Conservation (phyloP, 2,113 vertebrate species). For the Spermophilus dauricus region DNA sequence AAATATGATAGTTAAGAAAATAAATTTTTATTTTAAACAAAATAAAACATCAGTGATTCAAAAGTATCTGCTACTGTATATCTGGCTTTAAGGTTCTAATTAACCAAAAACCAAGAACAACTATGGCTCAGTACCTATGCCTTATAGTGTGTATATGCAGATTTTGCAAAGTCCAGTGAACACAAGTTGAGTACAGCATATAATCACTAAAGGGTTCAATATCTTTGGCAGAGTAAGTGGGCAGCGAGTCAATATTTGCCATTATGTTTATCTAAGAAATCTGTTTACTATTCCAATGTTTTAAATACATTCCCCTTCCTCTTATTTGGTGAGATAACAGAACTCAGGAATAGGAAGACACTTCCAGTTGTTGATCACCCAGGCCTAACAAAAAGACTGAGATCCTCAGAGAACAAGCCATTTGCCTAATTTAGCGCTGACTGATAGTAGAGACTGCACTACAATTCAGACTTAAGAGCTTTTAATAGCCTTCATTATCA, state of each 20-base stretch:
- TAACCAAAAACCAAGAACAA: background rate
- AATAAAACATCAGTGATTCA: constrained; percentile 14
- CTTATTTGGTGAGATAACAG: background rate
- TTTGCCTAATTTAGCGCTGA: background rate
- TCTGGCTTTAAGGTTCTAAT: background rate
- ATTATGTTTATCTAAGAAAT: constrained; percentile 3
- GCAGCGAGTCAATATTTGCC: background rate
- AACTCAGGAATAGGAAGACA: background rate
- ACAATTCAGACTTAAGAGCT: background rate
- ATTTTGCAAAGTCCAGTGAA: background rate
- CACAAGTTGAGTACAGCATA: background rate
- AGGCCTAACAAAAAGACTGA: background rate
- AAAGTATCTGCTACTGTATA: constrained; percentile 31
- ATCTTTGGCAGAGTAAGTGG: background rate
- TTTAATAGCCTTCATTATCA: background rate
- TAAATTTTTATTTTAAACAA: constrained; percentile 15
- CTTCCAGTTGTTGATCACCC: background rate
- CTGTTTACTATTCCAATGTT: constrained; percentile 1
- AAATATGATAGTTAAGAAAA: constrained; percentile 37
- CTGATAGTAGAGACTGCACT: background rate
- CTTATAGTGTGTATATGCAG: background rate
- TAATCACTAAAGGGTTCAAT: background rate
- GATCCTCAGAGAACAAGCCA: background rate
- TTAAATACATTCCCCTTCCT: background rate
- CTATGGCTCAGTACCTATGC: background rate